phyloP scores from a whole-genome alignment of 2,113 vertebrate genomes.

The Trichechus manatus region DNA sequence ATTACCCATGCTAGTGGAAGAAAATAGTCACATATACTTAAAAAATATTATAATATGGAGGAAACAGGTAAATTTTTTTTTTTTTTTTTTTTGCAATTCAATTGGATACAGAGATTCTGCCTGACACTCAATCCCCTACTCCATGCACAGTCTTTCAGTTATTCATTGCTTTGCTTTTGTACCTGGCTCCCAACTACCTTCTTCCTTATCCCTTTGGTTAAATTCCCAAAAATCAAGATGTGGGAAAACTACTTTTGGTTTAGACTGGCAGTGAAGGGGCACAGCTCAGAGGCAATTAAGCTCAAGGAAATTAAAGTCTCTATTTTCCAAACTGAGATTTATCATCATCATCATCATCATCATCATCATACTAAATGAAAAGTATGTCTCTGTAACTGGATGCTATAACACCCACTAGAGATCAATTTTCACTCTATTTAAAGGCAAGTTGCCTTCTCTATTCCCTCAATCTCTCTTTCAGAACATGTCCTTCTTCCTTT shows the following conservation, averaged over 20 bases:
- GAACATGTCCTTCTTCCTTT: background rate
- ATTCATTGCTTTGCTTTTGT: background rate
- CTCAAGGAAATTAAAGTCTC: background rate
- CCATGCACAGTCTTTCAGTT: background rate
- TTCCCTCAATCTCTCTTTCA: background rate
- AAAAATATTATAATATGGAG: background rate
- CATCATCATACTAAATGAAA: background rate
- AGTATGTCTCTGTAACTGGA: background rate
- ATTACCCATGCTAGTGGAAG: background rate
- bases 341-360: background rate
- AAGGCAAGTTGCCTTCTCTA: background rate
- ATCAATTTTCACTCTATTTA: background rate
- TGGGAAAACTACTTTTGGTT: background rate
- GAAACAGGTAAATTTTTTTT: background rate
- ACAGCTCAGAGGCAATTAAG: background rate
- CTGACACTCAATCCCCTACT: background rate
- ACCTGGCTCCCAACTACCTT: background rate
- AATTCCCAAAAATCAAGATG: background rate
- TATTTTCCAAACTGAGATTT: background rate
- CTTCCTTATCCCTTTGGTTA: background rate
- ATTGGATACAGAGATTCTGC: background rate
- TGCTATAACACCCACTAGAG: background rate
- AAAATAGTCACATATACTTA: conserved; percentile 24
- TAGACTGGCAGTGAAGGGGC: background rate
- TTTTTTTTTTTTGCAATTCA: background rate